Evolutionary conservation across 2,888 invertebrate species (phyloP).

Genomic region (Hemaris fuciformis): DNA sequence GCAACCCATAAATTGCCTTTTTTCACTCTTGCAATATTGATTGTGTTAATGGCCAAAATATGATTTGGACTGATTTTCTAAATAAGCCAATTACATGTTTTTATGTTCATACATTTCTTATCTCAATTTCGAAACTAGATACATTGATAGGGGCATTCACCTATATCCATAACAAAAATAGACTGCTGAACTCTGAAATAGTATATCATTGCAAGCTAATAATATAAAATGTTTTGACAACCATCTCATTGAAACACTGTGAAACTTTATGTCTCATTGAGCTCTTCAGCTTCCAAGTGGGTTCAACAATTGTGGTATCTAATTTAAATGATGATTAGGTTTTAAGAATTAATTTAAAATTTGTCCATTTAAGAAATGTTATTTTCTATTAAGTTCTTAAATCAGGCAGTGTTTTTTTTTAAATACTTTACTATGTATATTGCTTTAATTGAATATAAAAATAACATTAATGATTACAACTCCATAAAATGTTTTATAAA

Average conservation of each 20-base stretch:
- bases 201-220: background rate
- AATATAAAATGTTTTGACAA: constrained; percentile 18
- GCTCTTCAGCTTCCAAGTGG: background rate
- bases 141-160: background rate
- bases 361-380: background rate
- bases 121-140: background rate
- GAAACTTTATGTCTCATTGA: constrained; percentile 11
- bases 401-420: no score
- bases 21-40: no score
- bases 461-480: no score
- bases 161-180: background rate
- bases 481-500: background rate
- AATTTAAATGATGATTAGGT: background rate
- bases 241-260: constrained; percentile 11
- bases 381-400: no score
- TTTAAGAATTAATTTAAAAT: background rate
- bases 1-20: no score
- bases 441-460: no score
- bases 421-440: no score
- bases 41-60: no score
- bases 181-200: background rate
- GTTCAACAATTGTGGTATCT: background rate
- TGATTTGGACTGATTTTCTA: no score
- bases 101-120: background rate
- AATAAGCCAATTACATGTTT: background rate